Evolutionary conservation across 2,888 invertebrate genomes (phyloP).

Genomic region (Rhaphigaster nebulosa): DNA sequence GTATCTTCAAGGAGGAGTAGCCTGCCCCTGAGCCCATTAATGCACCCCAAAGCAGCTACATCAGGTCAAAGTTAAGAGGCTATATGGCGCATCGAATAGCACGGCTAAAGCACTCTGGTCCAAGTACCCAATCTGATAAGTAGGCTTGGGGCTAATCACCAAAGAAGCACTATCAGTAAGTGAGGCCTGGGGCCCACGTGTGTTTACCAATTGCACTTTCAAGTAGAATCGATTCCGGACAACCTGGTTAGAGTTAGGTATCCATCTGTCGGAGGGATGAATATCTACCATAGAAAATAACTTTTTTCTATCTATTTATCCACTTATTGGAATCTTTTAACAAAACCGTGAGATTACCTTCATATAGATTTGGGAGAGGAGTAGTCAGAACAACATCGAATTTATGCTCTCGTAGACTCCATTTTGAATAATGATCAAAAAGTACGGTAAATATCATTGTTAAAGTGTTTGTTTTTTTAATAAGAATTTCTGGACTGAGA

Average conservation of each 20-base stretch:
- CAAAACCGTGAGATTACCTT: no score
- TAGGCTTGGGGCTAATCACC: neutral
- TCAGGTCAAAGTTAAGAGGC: slow-evolving; percentile 8
- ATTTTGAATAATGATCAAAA: no score
- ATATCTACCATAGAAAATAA: neutral
- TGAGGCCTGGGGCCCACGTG: neutral
- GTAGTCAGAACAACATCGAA: no score
- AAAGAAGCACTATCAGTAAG: neutral
- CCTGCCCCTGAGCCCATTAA: neutral
- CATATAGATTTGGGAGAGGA: no score
- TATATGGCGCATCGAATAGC: neutral
- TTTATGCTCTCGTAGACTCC: no score
- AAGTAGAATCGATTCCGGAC: neutral
- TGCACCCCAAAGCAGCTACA: neutral
- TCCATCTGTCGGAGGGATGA: neutral
- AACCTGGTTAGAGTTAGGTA: neutral
- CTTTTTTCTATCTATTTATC: neutral
- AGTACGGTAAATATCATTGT: no score
- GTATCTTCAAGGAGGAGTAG: neutral
- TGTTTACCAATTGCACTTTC: neutral
- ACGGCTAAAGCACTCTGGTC: neutral
- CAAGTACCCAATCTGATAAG: slow-evolving; percentile 2
- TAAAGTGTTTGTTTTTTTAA: no score
- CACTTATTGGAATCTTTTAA: neutral
- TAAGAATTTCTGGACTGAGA: no score